A percentile compares a stretch with the other conserved stretches of the same genome.
Conservation (phyloP, 2,113 vertebrate genomes). For the Pseudopodoces humilis region DNA sequence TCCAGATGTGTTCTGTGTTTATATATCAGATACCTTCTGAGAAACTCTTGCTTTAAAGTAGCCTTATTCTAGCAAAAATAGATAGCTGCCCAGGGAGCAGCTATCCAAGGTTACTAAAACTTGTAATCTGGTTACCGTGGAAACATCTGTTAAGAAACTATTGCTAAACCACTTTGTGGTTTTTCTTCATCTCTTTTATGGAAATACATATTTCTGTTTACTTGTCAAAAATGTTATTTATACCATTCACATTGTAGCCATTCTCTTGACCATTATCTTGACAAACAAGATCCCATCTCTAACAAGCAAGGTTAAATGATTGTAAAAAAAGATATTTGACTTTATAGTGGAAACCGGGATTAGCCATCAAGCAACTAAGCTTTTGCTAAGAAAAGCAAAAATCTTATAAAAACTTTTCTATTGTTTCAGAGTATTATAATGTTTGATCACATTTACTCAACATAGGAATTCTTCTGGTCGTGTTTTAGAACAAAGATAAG, state of each 20-base stretch:
- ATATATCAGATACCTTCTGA: neutral
- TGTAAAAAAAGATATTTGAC: neutral
- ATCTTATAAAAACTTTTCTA: neutral
- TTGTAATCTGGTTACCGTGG: slow-evolving; percentile 71
- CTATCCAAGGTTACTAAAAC: slow-evolving; percentile 28
- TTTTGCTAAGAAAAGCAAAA: neutral
- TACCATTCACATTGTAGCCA: neutral
- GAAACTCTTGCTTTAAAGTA: neutral
- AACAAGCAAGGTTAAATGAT: neutral
- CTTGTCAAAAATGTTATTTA: neutral
- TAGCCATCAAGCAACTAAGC: neutral
- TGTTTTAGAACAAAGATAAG: neutral
- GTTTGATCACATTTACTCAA: neutral
- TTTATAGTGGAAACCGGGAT: neutral
- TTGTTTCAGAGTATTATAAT: neutral
- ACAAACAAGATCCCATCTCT: neutral
- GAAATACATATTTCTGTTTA: slow-evolving; percentile 35
- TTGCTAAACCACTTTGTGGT: slow-evolving; percentile 25
- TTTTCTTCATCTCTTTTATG: slow-evolving; percentile 36
- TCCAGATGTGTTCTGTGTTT: neutral
- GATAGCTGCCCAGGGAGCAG: slow-evolving; percentile 20
- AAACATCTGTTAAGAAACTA: slow-evolving; percentile 63
- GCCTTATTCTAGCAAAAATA: slow-evolving; percentile 21
- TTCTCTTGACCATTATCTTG: neutral
- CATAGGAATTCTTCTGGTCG: neutral